A percentile compares a stretch with the other conserved stretches of the same genome.
Evolutionary conservation across 2,888 invertebrate genomes (phyloP).

Genomic region (Galeopsomyia nigrocyanea): DNA sequence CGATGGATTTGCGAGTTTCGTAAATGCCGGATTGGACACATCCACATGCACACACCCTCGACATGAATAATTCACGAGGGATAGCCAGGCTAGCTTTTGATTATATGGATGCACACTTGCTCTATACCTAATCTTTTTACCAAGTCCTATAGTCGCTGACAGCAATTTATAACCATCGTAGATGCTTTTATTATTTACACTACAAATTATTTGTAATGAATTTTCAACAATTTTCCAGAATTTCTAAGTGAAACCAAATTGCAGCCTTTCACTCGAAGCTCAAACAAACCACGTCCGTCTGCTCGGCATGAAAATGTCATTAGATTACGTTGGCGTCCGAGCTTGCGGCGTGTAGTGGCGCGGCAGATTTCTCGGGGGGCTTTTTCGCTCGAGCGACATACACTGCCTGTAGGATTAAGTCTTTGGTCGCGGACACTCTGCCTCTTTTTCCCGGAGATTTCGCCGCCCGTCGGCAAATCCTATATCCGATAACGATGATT

Average conservation of each 20-base stretch:
- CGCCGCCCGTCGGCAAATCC: conserved; percentile 58
- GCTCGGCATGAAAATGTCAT: conserved; percentile 60
- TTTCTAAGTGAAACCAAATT: too few relatives aligned
- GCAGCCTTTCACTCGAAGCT: too few relatives aligned
- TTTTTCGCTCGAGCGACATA: conserved; percentile 46
- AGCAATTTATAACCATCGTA: too few relatives aligned
- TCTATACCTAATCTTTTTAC: too few relatives aligned
- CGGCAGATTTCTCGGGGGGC: conserved; percentile 40
- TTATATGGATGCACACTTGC: conserved; percentile 4
- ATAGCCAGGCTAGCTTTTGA: conserved; percentile 21
- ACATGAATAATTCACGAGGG: conserved; percentile 39
- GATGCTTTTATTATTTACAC: too few relatives aligned
- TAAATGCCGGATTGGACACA: conserved; percentile 20
- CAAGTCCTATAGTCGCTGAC: too few relatives aligned
- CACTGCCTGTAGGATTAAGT: conserved; percentile 63
- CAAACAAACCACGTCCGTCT: too few relatives aligned
- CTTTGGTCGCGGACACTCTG: conserved; percentile 51
- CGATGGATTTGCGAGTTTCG: conserved; percentile 12
- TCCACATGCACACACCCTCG: not conserved
- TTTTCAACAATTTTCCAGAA: too few relatives aligned
- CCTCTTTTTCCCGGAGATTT: conserved; percentile 57
- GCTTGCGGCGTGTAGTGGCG: conserved; percentile 39
- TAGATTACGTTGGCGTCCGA: conserved; percentile 52
- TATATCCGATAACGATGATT: conserved; percentile 67
- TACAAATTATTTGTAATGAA: too few relatives aligned